Conservation (phyloP, 1,140 invertebrate genomes). For the Yoshiicerus persimilis region DNA sequence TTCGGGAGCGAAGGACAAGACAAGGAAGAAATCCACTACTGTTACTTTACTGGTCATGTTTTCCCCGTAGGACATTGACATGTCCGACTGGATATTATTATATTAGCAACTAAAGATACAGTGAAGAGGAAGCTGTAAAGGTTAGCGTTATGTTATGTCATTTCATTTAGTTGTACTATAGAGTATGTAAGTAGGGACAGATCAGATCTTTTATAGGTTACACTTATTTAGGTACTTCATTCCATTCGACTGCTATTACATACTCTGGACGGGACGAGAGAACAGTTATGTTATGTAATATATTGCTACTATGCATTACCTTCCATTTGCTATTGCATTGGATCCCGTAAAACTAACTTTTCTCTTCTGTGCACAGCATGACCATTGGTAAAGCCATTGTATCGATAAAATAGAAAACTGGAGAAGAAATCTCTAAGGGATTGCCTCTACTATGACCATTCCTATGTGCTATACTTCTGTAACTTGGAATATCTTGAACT, state of each 20-base stretch:
- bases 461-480: not conserved
- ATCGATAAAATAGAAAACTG: conserved; percentile 17
- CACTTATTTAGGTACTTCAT: not conserved
- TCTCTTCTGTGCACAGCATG: not conserved
- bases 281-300: not conserved
- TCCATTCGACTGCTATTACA: not conserved
- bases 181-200: not conserved
- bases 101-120: not conserved
- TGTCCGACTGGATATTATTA: not conserved
- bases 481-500: not conserved
- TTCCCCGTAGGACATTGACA: not conserved
- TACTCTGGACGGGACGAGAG: not conserved
- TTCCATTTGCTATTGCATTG: not conserved
- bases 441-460: not conserved
- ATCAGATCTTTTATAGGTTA: not conserved
- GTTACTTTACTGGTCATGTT: not conserved
- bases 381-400: conserved; percentile 15
- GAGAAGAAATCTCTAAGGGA: not conserved
- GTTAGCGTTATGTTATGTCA: conserved; percentile 9
- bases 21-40: not conserved
- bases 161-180: not conserved
- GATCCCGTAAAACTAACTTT: not conserved
- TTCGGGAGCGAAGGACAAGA: not conserved
- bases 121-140: not conserved
- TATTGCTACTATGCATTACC: not conserved